phyloP scores from a whole-genome alignment of 2,888 invertebrate species.

The Apamea monoglypha region DNA sequence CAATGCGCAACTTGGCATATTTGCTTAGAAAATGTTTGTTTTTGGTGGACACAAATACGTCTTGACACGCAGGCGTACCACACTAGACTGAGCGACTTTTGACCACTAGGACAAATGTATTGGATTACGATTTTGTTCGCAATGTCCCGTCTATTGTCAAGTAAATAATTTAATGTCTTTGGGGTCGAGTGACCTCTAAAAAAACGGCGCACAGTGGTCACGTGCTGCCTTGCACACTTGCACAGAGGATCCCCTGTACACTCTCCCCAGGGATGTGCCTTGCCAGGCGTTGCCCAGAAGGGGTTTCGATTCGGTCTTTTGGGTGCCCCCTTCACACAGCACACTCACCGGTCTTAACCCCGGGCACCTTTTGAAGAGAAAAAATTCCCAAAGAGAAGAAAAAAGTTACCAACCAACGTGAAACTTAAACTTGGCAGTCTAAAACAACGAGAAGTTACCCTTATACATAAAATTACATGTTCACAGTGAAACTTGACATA shows the following conservation, averaged over 20 bases:
- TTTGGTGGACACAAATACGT: too few species aligned
- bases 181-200: too few species aligned
- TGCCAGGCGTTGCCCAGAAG: background rate
- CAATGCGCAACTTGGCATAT: too few species aligned
- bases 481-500: slow-evolving; percentile 32
- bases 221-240: background rate
- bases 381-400: background rate
- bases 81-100: too few species aligned
- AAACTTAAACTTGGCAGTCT: background rate
- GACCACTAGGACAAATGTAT: too few species aligned
- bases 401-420: background rate
- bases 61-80: too few species aligned
- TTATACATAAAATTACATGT: background rate
- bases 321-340: background rate
- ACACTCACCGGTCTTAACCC: background rate
- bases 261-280: too few species aligned
- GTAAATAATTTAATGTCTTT: too few species aligned
- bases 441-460: background rate
- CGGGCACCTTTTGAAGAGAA: background rate
- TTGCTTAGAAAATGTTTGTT: too few species aligned
- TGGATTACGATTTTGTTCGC: too few species aligned
- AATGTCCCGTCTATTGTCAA: too few species aligned
- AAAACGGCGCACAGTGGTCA: background rate
- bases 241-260: too few species aligned
- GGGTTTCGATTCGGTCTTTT: background rate